A percentile compares a stretch with the other conserved stretches of the same genome.
phyloP scores from a whole-genome alignment of 1,140 invertebrate genomes.

The Camponotus vicinus region DNA sequence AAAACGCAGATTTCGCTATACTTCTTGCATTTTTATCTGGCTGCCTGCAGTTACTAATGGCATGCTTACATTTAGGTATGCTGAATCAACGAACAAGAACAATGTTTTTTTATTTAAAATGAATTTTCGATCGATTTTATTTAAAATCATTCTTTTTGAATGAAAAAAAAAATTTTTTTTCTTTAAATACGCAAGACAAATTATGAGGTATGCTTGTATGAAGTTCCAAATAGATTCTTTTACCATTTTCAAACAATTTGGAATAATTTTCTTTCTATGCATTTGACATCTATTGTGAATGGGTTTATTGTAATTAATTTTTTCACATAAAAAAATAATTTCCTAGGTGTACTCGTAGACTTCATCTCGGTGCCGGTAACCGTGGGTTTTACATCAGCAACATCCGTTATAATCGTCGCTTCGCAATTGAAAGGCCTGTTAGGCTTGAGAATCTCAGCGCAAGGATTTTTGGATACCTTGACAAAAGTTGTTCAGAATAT shows the following conservation, averaged over 20 bases:
- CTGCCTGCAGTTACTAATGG: conserved; percentile 93
- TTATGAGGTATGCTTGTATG: not conserved
- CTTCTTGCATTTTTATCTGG: conserved; percentile 94
- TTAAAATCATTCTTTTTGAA: not conserved
- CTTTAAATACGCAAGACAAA: conserved; percentile 12
- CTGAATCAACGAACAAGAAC: conserved; percentile 10
- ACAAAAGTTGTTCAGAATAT: conserved; percentile 89
- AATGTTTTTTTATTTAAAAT: conserved; percentile 15
- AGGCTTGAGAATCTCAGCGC: conserved; percentile 91
- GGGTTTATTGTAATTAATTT: not conserved
- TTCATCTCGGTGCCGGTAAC: conserved; percentile 98
- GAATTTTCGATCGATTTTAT: too few species aligned
- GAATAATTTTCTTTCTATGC: not conserved
- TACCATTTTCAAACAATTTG: not conserved
- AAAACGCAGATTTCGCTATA: conserved; percentile 93
- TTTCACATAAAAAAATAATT: conserved; percentile 44
- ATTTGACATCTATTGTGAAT: not conserved
- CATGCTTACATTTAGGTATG: conserved; percentile 92
- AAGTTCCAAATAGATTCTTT: conserved; percentile 12
- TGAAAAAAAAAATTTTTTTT: conserved; percentile 9
- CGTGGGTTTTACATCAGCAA: conserved; percentile 97
- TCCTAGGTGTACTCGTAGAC: conserved; percentile 95
- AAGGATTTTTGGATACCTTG: conserved; percentile 91
- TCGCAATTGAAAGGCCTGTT: conserved; percentile 95
- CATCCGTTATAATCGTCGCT: conserved; percentile 95